Percentiles rank a stretch among this genome's conserved stretches.
Evolutionary conservation across 2,113 vertebrate species (phyloP).

Genomic region (Onychostruthus taczanowskii): DNA sequence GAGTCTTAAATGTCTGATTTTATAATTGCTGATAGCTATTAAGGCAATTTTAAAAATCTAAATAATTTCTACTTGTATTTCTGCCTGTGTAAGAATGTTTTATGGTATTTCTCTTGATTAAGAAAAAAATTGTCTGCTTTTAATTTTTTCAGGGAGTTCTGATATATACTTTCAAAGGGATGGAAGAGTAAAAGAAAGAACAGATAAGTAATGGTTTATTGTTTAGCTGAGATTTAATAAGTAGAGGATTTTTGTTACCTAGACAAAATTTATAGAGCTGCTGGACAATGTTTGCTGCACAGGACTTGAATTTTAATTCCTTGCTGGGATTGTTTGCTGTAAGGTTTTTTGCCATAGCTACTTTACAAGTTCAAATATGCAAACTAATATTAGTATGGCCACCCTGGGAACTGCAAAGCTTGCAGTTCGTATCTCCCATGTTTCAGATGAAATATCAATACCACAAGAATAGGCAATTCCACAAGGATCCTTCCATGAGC

Average conservation of each 20-base stretch:
- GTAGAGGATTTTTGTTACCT: not conserved
- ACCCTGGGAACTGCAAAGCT: not conserved
- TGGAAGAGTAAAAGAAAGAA: not conserved
- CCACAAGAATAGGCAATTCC: not conserved
- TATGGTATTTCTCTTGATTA: not conserved
- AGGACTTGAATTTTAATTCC: not conserved
- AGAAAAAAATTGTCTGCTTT: not conserved
- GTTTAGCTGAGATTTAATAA: not conserved
- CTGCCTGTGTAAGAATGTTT: not conserved
- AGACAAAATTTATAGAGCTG: not conserved
- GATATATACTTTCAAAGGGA: not conserved
- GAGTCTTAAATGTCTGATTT: not conserved
- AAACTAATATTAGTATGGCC: not conserved
- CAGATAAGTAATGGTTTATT: not conserved
- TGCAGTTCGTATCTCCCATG: not conserved
- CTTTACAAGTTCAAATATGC: not conserved
- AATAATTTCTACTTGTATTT: not conserved
- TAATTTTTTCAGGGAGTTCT: not conserved
- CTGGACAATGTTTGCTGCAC: not conserved
- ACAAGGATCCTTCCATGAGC: not conserved
- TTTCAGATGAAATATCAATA: slow-evolving; percentile 38
- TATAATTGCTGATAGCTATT: not conserved
- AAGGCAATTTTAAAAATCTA: not conserved
- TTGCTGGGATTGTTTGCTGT: not conserved
- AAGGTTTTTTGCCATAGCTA: not conserved